These are phyloP conservation scores for Bombus pyrosoma DNA, from an alignment of 1,140 invertebrate species.

Conservation along the genomic window DNA sequence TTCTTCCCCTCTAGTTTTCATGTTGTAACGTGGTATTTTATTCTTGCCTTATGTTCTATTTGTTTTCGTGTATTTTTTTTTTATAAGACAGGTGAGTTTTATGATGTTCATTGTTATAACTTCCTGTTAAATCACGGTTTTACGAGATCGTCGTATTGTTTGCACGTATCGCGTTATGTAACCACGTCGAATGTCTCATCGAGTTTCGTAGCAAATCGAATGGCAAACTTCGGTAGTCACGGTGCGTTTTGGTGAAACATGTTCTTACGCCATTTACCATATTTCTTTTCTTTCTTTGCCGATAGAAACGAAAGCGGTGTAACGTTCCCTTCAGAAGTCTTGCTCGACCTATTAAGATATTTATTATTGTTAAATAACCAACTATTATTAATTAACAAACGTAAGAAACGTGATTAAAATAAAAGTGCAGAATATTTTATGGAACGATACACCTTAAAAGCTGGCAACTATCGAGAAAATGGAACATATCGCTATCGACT, in stretches of 20 bases:
- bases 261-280: background rate
- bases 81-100: background rate
- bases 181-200: background rate
- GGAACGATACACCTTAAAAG: too few species aligned
- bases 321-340: too few species aligned
- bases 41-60: background rate
- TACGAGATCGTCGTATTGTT: background rate
- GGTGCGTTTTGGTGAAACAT: background rate
- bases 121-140: constrained; percentile 4
- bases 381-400: too few species aligned
- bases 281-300: too few species aligned
- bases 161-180: constrained; percentile 9
- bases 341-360: too few species aligned
- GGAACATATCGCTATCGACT: background rate
- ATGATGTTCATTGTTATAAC: background rate
- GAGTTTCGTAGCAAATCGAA: background rate
- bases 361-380: too few species aligned
- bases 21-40: background rate
- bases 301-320: too few species aligned
- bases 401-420: too few species aligned
- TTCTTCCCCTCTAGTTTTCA: too few species aligned
- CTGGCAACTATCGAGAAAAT: too few species aligned
- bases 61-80: background rate
- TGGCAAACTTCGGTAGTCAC: background rate
- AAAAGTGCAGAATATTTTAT: too few species aligned